phyloP scores from a whole-genome alignment of 1,140 invertebrate species.

The Dinoponera quadriceps region DNA sequence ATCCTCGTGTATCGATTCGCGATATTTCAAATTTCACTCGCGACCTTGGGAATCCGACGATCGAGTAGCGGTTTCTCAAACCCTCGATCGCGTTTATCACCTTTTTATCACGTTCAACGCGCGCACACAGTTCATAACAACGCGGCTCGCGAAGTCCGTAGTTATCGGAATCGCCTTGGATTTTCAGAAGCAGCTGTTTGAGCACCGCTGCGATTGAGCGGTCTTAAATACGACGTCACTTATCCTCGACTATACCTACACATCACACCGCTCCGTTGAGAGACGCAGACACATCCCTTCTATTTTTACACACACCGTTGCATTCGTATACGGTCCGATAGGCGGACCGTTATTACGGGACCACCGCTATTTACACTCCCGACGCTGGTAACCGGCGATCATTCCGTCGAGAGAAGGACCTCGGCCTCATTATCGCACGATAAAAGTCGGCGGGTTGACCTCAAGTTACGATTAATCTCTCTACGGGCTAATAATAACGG shows the following conservation, averaged over 20 bases:
- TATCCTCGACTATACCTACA: background rate
- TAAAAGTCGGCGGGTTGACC: constrained; percentile 2
- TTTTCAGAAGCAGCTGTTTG: background rate
- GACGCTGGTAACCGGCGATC: constrained; percentile 4
- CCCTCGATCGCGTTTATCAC: too few relatives aligned
- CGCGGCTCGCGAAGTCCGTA: too few relatives aligned
- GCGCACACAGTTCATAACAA: background rate
- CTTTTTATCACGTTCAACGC: background rate
- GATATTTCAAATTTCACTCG: background rate
- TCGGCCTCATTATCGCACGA: constrained; percentile 7
- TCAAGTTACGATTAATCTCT: constrained; percentile 48
- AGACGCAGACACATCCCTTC: too few relatives aligned
- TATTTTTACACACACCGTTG: constrained; percentile 30
- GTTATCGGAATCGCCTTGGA: too few relatives aligned
- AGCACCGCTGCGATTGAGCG: background rate
- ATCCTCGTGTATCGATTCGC: background rate
- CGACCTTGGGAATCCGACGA: background rate
- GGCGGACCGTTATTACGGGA: constrained; percentile 23
- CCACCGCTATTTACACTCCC: constrained; percentile 42
- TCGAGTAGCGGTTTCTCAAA: constrained; percentile 16
- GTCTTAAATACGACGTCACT: background rate
- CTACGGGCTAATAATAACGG: constrained; percentile 31
- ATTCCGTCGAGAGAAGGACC: constrained; percentile 5
- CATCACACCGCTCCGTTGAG: constrained; percentile 15
- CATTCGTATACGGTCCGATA: constrained; percentile 49